phyloP scores from a whole-genome alignment of 2,888 invertebrate genomes.

The Resseliella maxima region DNA sequence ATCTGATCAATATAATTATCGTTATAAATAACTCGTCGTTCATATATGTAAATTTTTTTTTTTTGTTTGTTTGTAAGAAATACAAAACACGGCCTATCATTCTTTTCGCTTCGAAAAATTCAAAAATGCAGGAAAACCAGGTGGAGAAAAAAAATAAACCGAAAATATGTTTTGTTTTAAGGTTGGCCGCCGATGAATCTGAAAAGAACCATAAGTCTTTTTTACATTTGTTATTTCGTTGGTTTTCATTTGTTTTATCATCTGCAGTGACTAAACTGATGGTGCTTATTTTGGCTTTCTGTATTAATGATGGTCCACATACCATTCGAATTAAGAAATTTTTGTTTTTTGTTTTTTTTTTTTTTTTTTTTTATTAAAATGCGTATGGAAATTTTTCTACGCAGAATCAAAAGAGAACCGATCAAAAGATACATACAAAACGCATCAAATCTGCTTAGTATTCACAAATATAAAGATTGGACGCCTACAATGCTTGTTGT shows the following conservation, averaged over 20 bases:
- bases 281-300: background rate
- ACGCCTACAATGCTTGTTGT: background rate
- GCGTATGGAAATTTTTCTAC: background rate
- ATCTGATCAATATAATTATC: no score
- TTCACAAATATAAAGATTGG: background rate
- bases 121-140: background rate
- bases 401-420: background rate
- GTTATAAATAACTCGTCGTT: no score
- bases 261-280: background rate
- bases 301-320: background rate
- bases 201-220: background rate
- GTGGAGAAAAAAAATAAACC: no score
- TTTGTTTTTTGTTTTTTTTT: no score
- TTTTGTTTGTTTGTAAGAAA: no score
- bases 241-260: background rate
- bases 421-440: background rate
- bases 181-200: background rate
- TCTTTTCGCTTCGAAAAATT: background rate
- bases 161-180: background rate
- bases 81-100: background rate
- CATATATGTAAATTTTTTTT: background rate
- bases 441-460: background rate
- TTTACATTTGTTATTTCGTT: background rate
- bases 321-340: slow-evolving; percentile 20
- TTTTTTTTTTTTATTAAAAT: background rate